These are phyloP conservation scores for Campoletis sonorensis DNA, from an alignment of 1,140 invertebrate species.

Conservation along the genomic window DNA sequence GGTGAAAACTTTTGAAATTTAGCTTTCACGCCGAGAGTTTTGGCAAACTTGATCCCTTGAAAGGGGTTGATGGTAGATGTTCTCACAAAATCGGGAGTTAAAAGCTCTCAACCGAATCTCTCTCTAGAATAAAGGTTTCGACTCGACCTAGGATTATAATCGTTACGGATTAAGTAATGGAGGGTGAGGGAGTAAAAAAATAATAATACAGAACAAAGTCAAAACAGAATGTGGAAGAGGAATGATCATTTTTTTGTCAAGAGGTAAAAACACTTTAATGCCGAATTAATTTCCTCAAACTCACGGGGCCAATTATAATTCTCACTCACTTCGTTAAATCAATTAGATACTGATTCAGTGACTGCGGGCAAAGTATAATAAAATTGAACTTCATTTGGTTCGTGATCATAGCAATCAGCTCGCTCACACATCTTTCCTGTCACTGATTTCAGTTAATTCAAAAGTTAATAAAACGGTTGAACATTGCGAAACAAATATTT, in stretches of 20 bases:
- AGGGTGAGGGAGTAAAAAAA: neutral
- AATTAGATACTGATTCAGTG: neutral
- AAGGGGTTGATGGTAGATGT: neutral
- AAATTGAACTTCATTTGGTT: too few species aligned
- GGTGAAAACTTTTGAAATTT: neutral
- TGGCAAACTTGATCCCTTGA: neutral
- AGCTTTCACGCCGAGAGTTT: neutral
- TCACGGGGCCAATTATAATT: neutral
- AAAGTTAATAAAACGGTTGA: neutral
- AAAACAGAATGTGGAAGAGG: too few species aligned
- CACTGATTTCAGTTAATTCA: neutral
- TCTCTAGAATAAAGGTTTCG: neutral
- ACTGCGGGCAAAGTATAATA: too few species aligned
- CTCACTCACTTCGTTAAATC: neutral
- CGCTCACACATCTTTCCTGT: too few species aligned
- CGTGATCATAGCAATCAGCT: too few species aligned
- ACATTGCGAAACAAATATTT: neutral
- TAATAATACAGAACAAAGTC: neutral
- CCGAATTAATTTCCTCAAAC: neutral
- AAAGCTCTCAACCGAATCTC: neutral
- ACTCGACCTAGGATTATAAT: neutral
- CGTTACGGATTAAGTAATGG: neutral
- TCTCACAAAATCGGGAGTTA: neutral
- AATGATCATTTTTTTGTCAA: neutral
- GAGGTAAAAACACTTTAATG: neutral